Evolutionary conservation across 2,113 vertebrate genomes (phyloP).

Genomic region (Suricata suricatta): DNA sequence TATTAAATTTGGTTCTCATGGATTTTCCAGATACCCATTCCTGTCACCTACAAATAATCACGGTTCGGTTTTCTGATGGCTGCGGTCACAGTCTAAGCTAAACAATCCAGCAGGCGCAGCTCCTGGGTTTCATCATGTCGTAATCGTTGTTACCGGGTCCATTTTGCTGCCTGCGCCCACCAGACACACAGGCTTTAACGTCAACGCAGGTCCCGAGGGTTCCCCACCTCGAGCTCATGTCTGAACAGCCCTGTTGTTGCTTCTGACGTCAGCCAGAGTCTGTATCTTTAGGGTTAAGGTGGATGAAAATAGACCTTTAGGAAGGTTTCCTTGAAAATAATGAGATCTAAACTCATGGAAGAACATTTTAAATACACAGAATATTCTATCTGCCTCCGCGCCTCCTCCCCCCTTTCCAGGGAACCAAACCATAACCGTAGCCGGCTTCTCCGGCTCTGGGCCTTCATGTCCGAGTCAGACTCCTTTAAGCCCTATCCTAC

Average conservation of each 20-base stretch:
- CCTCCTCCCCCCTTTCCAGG: not conserved
- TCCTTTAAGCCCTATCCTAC: not conserved
- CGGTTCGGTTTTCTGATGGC: not conserved
- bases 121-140: not conserved
- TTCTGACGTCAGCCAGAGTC: slow-evolving; percentile 94
- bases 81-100: not conserved
- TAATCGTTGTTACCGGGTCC: not conserved
- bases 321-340: not conserved
- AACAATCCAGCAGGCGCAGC: not conserved
- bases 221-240: slow-evolving; percentile 91
- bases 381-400: not conserved
- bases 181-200: not conserved
- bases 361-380: not conserved
- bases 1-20: not conserved
- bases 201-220: not conserved
- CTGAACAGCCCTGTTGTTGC: slow-evolving; percentile 93
- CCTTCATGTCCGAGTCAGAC: not conserved
- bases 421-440: not conserved
- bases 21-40: not conserved
- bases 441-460: not conserved
- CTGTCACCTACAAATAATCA: not conserved
- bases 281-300: slow-evolving; percentile 51
- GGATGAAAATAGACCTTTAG: not conserved
- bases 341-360: not conserved
- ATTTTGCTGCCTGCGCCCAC: not conserved